These are phyloP conservation scores for Notarius lentiginosus DNA, from an alignment of 2,113 vertebrate genomes.

Conservation along the genomic window DNA sequence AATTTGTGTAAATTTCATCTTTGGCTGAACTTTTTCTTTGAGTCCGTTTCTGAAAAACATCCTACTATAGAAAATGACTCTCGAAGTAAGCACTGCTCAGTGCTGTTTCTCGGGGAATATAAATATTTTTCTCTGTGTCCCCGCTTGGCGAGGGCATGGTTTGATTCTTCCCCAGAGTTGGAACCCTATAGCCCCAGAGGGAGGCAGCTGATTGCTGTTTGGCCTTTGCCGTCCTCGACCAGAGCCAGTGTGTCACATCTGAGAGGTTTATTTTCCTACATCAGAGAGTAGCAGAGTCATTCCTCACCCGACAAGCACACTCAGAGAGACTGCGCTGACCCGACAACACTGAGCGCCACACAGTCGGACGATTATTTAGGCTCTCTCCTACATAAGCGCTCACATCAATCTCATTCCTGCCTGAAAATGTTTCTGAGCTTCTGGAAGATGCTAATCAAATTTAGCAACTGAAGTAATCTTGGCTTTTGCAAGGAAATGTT, in stretches of 20 bases:
- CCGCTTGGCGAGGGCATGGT: conserved; percentile 33
- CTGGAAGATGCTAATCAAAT: conserved; percentile 34
- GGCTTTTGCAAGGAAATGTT: conserved; percentile 1
- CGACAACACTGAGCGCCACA: conserved; percentile 43
- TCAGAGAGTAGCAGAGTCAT: conserved; percentile 60
- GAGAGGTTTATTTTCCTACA: conserved; percentile 59
- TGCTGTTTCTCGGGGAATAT: conserved; percentile 46
- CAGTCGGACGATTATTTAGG: conserved; percentile 39
- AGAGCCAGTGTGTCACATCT: conserved; percentile 68
- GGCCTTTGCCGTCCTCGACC: conserved; percentile 69
- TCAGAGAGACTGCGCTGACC: conserved; percentile 42
- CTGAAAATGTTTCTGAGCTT: conserved; percentile 13
- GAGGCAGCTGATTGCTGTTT: conserved; percentile 70
- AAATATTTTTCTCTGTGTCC: conserved; percentile 54
- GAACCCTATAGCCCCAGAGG: conserved; percentile 65
- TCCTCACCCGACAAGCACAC: conserved; percentile 57
- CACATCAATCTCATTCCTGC: conserved; percentile 27
- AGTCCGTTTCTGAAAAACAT: conserved; percentile 1
- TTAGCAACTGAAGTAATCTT: conserved; percentile 14
- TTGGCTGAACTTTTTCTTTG: conserved; percentile 8
- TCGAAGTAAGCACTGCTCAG: conserved; percentile 17
- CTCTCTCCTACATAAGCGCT: conserved; percentile 33
- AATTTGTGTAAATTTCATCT: conserved; percentile 14
- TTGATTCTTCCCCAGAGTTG: conserved; percentile 43
- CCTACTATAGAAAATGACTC: neutral